Percentiles rank a stretch among this genome's conserved stretches.
Conservation (phyloP, 2,113 vertebrate species). For the Gymnogyps californianus region DNA sequence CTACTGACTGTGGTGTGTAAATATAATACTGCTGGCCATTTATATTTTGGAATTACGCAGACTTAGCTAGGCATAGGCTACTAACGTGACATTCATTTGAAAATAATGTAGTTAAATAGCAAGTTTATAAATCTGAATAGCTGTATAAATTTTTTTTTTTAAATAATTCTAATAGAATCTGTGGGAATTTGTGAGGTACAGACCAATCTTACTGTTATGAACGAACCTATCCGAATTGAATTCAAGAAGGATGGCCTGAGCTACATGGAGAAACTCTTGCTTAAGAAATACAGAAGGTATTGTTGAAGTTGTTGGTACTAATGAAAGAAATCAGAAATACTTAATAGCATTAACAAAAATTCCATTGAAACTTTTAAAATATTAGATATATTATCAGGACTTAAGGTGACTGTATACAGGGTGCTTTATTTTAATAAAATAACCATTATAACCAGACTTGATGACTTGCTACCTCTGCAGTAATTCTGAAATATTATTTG, state of each 20-base stretch:
- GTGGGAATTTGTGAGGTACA: constrained; percentile 79
- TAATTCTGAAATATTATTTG: background rate
- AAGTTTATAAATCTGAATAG: background rate
- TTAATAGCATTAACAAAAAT: background rate
- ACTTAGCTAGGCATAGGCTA: background rate
- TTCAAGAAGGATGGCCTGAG: constrained; percentile 80
- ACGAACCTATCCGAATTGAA: constrained; percentile 74
- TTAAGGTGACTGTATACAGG: background rate
- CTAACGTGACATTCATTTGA: background rate
- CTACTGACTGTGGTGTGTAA: background rate
- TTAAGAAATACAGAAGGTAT: constrained; percentile 91
- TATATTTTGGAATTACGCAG: background rate
- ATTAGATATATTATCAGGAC: background rate
- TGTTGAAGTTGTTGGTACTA: background rate
- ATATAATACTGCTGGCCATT: background rate
- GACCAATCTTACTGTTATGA: constrained; percentile 67
- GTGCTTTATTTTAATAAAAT: background rate
- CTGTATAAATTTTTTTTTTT: background rate
- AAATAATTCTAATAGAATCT: constrained; percentile 57
- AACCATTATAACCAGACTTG: background rate
- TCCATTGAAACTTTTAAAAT: background rate
- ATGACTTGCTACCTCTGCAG: background rate
- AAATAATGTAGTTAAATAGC: background rate
- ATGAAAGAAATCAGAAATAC: background rate
- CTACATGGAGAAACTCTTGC: constrained; percentile 89